Percentiles rank a stretch among this genome's conserved stretches.
These are phyloP conservation scores for Meles meles DNA, from an alignment of 2,113 vertebrate species.

Conservation along the genomic window DNA sequence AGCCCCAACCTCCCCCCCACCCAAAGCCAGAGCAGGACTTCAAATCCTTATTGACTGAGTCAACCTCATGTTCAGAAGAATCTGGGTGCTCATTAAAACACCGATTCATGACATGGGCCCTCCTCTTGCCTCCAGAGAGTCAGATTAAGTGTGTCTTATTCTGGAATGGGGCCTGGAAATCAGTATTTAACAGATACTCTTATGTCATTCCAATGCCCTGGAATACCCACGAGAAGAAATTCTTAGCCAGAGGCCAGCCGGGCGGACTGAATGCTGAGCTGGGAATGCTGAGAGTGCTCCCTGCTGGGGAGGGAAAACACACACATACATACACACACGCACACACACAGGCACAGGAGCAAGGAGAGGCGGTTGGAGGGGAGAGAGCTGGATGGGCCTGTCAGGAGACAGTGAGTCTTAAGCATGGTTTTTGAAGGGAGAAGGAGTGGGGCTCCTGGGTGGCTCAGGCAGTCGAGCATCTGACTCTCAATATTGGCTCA, in stretches of 20 bases:
- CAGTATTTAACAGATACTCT: not conserved
- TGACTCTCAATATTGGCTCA: not conserved
- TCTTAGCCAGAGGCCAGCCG: not conserved
- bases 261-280: not conserved
- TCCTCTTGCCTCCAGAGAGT: not conserved
- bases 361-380: not conserved
- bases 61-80: not conserved
- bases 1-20: no score
- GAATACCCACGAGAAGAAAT: not conserved
- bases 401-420: not conserved
- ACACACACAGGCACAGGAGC: fast-evolving
- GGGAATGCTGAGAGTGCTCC: not conserved
- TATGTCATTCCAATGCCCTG: not conserved
- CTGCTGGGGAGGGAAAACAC: not conserved
- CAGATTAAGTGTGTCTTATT: not conserved
- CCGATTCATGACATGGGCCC: not conserved
- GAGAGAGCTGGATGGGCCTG: not conserved
- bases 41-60: not conserved
- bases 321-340: fast-evolving
- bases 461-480: not conserved
- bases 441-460: not conserved
- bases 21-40: not conserved
- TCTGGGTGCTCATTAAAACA: not conserved
- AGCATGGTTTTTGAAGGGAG: not conserved
- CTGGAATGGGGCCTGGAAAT: not conserved